Conservation (phyloP, 2,888 invertebrate genomes). For the Oxyteleia sp. region DNA sequence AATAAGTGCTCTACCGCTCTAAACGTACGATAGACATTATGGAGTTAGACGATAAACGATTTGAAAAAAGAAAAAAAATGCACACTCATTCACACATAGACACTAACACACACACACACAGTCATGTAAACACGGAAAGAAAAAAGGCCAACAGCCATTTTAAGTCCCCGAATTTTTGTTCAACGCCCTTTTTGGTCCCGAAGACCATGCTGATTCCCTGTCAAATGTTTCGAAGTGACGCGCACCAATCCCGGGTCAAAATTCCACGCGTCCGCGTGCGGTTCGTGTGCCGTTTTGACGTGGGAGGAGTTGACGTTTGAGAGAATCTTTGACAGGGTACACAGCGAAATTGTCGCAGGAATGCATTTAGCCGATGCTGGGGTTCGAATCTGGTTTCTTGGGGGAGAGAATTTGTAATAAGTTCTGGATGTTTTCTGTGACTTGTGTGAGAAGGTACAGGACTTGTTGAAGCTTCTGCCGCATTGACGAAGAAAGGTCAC, state of each 20-base stretch:
- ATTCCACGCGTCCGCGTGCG: too few species aligned
- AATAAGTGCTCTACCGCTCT: conserved; percentile 68
- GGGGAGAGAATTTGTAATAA: too few species aligned
- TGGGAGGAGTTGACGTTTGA: background rate
- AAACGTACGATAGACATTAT: conserved; percentile 56
- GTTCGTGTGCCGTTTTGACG: too few species aligned
- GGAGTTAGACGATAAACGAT: conserved; percentile 51
- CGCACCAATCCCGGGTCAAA: background rate
- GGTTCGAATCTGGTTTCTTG: too few species aligned
- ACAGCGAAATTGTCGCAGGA: background rate
- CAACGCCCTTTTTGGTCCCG: too few species aligned
- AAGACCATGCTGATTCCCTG: background rate
- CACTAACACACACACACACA: conserved; percentile 17
- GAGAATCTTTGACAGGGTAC: background rate
- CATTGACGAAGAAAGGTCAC: too few species aligned
- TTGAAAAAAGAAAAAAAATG: conserved; percentile 22
- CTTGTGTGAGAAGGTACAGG: too few species aligned
- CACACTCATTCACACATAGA: conserved; percentile 22
- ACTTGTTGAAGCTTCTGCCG: too few species aligned
- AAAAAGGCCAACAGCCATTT: background rate
- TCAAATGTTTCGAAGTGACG: background rate
- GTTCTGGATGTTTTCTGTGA: too few species aligned
- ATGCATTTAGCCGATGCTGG: too few species aligned
- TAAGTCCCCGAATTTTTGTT: too few species aligned
- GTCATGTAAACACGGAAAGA: conserved; percentile 16